These are phyloP conservation scores for Aegithalos caudatus DNA, from an alignment of 2,113 vertebrate genomes.

Conservation along the genomic window DNA sequence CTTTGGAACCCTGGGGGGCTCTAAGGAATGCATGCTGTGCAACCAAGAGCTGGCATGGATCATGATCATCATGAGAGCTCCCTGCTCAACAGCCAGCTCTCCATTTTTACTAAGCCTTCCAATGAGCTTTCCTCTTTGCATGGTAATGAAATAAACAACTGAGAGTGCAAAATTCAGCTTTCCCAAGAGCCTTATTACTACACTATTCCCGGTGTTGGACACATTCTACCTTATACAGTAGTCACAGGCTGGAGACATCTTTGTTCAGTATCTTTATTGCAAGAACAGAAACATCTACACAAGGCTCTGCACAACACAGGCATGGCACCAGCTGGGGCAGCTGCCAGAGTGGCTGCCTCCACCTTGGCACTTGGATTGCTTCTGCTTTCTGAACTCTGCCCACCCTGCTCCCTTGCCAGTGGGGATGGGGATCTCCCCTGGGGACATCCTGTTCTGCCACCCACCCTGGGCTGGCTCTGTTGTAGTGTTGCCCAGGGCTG, in stretches of 20 bases:
- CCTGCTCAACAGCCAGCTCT: neutral
- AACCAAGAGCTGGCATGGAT: neutral
- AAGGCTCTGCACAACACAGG: slow-evolving; percentile 6
- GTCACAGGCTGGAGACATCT: neutral
- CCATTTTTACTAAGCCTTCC: neutral
- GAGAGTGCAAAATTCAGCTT: neutral
- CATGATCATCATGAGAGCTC: neutral
- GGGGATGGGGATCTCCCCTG: neutral
- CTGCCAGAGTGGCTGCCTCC: neutral
- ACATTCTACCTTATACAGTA: neutral
- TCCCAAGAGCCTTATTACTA: neutral
- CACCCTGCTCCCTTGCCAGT: neutral
- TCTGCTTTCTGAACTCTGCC: neutral
- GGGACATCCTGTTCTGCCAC: neutral
- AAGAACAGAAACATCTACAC: slow-evolving; percentile 38
- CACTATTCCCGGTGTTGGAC: accelerated
- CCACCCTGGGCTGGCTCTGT: neutral
- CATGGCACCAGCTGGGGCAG: neutral
- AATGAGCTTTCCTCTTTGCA: neutral
- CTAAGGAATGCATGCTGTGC: neutral
- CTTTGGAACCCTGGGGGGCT: neutral
- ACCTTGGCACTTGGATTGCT: neutral
- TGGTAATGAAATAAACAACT: neutral
- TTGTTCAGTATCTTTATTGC: slow-evolving; percentile 55
- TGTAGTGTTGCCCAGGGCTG: neutral